phyloP scores from a whole-genome alignment of 2,888 invertebrate genomes.

The Eristalis pertinax region DNA sequence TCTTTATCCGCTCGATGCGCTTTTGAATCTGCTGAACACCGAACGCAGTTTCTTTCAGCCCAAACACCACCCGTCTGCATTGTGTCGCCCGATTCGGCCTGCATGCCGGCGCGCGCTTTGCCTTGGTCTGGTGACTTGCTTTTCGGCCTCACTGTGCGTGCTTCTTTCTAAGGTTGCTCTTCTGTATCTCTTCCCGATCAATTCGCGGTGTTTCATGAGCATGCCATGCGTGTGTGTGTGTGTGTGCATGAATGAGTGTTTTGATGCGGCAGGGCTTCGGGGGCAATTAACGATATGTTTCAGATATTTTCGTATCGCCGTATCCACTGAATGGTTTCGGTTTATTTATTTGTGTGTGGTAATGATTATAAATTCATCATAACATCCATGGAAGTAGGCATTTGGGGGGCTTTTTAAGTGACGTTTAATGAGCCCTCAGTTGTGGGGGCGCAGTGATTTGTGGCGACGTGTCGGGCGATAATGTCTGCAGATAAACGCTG shows the following conservation, averaged over 20 bases:
- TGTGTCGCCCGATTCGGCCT: conserved; percentile 12
- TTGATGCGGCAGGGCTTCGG: conserved; percentile 40
- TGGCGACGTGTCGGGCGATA: conserved; percentile 11
- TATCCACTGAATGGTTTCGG: conserved; percentile 1
- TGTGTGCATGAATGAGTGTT: not conserved
- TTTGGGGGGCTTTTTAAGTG: conserved; percentile 46
- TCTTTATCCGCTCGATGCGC: conserved; percentile 23
- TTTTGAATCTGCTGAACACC: not conserved
- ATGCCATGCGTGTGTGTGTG: not conserved
- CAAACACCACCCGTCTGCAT: conserved; percentile 6
- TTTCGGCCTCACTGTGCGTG: conserved; percentile 31
- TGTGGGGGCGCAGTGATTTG: conserved; percentile 46
- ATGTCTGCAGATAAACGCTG: conserved; percentile 26
- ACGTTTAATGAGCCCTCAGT: conserved; percentile 56
- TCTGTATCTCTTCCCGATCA: conserved; percentile 19
- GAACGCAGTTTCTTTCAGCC: conserved; percentile 58
- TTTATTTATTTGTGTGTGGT: conserved; percentile 31
- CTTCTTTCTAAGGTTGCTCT: conserved; percentile 3
- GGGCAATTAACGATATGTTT: conserved; percentile 51
- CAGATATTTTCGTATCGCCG: conserved; percentile 14
- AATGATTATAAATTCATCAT: conserved; percentile 58
- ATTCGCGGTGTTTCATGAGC: conserved; percentile 23
- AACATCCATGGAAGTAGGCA: conserved; percentile 27
- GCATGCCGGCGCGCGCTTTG: not conserved
- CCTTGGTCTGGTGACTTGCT: conserved; percentile 17